These are phyloP conservation scores for Phaetusa simplex DNA, from an alignment of 2,113 vertebrate genomes.

Conservation along the genomic window DNA sequence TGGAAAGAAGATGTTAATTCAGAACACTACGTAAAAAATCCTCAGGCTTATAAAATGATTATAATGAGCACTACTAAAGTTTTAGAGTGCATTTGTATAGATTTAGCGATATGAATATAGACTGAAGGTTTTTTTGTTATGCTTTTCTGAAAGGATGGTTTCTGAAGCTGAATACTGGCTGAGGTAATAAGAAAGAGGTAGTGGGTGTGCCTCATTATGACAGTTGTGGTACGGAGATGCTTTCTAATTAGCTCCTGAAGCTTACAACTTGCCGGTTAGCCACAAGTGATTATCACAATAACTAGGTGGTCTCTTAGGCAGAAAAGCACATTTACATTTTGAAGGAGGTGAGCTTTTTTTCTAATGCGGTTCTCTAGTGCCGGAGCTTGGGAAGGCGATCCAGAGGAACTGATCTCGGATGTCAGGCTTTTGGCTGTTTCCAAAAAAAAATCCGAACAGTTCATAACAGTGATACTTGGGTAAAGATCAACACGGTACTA, in stretches of 20 bases:
- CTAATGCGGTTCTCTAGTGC: not conserved
- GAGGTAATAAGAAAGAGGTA: constrained; percentile 65
- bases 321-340: constrained; percentile 40
- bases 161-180: constrained; percentile 58
- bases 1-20: constrained; percentile 53
- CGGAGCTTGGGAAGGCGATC: not conserved
- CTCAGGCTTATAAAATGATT: constrained; percentile 30
- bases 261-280: constrained; percentile 63
- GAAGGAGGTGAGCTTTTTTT: constrained; percentile 9
- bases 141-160: constrained; percentile 27
- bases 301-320: not conserved
- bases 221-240: constrained; percentile 61
- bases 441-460: not conserved
- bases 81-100: constrained; percentile 35
- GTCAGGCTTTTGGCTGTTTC: not conserved
- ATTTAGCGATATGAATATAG: constrained; percentile 24
- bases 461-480: not conserved
- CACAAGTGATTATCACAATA: constrained; percentile 13
- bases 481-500: not conserved
- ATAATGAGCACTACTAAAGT: not conserved
- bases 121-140: not conserved
- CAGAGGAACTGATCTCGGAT: not conserved
- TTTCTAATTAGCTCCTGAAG: constrained; percentile 79
- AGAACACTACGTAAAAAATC: not conserved
- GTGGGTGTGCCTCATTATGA: constrained; percentile 66